Base-by-base conservation (phyloP, 2,113 vertebrate species). In the Rallus limicola region DNA sequence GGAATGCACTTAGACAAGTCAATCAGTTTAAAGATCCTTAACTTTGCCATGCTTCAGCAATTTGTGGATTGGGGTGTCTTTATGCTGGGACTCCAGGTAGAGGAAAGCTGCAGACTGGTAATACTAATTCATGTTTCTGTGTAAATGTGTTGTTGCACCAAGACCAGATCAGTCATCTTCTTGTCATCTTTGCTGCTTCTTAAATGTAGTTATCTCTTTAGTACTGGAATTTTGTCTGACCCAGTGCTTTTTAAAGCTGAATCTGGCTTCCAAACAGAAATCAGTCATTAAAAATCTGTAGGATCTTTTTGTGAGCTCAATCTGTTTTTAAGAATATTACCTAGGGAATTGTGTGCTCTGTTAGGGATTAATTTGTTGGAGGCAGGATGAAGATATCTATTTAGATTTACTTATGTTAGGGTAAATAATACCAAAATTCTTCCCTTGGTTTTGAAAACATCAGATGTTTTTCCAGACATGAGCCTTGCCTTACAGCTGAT, bases 261-360 rank as follows among this genome's bases (percentile, higher is more conserved):
- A 80, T 95, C 82, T 97, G 89, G 85, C 83, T 85, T 97, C 74
- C 11, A 44, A 40, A 52, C 75, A 34, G 78, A 83, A 95, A 82
- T 21, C 19, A 24, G 24, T 26, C 58, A 53, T 80, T 28, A 83
- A 72, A 63, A 92, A 48, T 74, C 60, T 92, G 42, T 26, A 81
- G 64, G 26, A 84, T 82, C 69, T 89, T 89, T 82, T 55, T 90
- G 29, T 92, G 60, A 74, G 59, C 38, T 53, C 36, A 68, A 2
- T 85, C 19, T 82, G 21, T 26, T 86, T 65, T 68, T 75, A 70
- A 83, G 60, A 92, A 4, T 76, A 60, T 63, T 94, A 82, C 19
- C 29, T 67, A 80, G 62, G 36, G 15, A 90, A 42, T 62, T 69
- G 2, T 44, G 28, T 63, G 40, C 55, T 68, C 28, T 84, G 31